phyloP scores from a whole-genome alignment of 2,888 invertebrate genomes.

The Pyralis farinalis region DNA sequence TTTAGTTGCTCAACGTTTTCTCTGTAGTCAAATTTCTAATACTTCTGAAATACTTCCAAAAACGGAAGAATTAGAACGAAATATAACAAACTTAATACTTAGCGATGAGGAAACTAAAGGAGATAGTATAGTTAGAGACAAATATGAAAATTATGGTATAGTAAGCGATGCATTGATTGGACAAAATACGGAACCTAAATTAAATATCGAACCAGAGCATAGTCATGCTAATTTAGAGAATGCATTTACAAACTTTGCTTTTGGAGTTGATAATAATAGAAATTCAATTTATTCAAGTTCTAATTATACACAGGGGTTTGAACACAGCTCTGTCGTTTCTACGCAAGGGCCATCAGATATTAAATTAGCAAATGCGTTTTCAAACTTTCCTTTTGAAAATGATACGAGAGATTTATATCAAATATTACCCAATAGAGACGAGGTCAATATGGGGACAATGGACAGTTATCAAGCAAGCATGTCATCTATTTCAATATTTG shows the following conservation, averaged over 20 bases:
- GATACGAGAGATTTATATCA: slow-evolving; percentile 3
- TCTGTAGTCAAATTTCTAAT: background rate
- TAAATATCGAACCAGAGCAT: background rate
- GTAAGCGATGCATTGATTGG: background rate
- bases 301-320: background rate
- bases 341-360: background rate
- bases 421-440: background rate
- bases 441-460: background rate
- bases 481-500: slow-evolving; percentile 39
- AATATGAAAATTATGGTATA: background rate
- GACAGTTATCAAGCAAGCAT: slow-evolving; percentile 21
- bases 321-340: background rate
- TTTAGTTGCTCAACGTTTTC: background rate
- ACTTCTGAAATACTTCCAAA: slow-evolving; percentile 3
- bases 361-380: slow-evolving; percentile 4
- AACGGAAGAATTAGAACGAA: slow-evolving; percentile 2
- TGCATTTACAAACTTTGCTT: background rate
- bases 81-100: background rate
- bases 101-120: slow-evolving; percentile 3
- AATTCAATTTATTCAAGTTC: background rate
- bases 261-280: background rate
- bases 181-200: background rate
- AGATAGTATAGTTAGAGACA: slow-evolving; percentile 3
- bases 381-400: slow-evolving; percentile 12
- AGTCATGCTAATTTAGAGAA: too few species aligned